Evolutionary conservation across 2,113 vertebrate genomes (phyloP).

Genomic region (Alexandromys fortis): DNA sequence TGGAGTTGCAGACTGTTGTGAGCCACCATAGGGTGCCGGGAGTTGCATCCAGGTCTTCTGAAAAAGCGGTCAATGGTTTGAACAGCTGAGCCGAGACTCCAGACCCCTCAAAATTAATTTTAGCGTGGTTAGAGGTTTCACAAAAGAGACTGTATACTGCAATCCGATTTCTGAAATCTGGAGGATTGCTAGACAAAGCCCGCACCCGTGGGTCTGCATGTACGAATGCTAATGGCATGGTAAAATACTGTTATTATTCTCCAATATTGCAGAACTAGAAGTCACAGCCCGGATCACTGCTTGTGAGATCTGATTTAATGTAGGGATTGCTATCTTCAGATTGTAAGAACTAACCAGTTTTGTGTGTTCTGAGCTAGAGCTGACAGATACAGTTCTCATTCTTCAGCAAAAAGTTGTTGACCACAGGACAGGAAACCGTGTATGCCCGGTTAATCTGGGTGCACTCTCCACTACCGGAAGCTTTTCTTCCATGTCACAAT

Average conservation of each 20-base stretch:
- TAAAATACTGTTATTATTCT: neutral
- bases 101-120: neutral
- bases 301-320: neutral
- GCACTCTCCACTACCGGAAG: neutral
- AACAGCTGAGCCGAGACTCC: neutral
- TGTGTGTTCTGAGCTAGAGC: neutral
- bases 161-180: neutral
- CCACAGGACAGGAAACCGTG: neutral
- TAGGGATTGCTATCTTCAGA: neutral
- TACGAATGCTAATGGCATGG: neutral
- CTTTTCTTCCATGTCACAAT: neutral
- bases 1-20: neutral
- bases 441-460: neutral
- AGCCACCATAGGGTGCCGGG: neutral
- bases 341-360: neutral
- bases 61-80: neutral
- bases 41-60: neutral
- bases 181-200: neutral
- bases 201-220: neutral
- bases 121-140: neutral
- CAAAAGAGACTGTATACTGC: neutral
- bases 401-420: neutral
- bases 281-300: neutral
- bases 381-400: neutral
- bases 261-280: neutral